A percentile compares a stretch with the other conserved stretches of the same genome.
These are phyloP conservation scores for Sceloporus undulatus DNA, from an alignment of 2,113 vertebrate species.

Conservation along the genomic window DNA sequence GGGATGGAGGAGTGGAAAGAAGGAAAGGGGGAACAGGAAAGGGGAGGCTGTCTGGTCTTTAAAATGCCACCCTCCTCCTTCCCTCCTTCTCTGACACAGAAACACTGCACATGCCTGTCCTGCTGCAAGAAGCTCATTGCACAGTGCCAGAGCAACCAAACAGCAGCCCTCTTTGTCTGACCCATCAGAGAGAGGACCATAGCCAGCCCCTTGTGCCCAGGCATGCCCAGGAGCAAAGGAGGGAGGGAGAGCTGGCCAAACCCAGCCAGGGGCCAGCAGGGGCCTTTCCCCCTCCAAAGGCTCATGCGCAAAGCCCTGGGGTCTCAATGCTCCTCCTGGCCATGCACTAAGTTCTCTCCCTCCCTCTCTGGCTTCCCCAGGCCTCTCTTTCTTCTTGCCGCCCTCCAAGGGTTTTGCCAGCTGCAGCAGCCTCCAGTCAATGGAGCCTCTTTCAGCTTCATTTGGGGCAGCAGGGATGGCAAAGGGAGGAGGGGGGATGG, in stretches of 20 bases:
- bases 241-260: neutral
- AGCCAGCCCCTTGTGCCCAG: neutral
- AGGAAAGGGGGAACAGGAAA: neutral
- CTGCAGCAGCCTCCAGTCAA: too few species aligned
- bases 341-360: too few species aligned
- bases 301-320: too few species aligned
- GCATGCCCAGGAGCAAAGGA: too few species aligned
- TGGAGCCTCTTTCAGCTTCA: neutral
- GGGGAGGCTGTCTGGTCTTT: conserved; percentile 16
- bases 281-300: too few species aligned
- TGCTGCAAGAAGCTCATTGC: neutral
- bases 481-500: neutral
- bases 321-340: too few species aligned
- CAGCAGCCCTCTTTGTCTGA: neutral
- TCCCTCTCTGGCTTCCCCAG: too few species aligned
- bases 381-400: too few species aligned
- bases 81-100: neutral
- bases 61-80: neutral
- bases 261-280: too few species aligned
- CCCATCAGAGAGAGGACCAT: neutral
- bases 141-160: neutral
- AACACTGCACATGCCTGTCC: neutral
- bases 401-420: too few species aligned
- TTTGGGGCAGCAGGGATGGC: neutral
- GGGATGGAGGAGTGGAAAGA: neutral